phyloP scores from a whole-genome alignment of 1,140 invertebrate species.

The Monochamus saltuarius region DNA sequence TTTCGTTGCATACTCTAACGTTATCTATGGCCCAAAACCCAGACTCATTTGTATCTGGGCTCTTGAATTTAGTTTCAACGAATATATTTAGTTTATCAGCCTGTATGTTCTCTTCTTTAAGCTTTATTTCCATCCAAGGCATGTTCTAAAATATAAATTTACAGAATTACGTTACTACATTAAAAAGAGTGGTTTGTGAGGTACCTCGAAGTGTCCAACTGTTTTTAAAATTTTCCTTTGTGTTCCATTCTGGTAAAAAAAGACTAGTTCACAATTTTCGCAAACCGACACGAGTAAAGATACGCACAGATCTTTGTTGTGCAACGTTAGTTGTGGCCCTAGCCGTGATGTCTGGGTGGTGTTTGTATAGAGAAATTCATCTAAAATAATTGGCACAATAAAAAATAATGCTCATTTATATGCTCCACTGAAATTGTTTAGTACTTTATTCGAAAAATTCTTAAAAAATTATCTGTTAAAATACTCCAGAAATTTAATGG shows the following conservation, averaged over 20 bases:
- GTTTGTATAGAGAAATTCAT: constrained; percentile 37
- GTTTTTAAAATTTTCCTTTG: constrained; percentile 26
- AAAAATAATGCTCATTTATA: no score
- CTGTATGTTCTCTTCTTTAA: constrained; percentile 35
- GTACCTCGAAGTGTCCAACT: constrained; percentile 20
- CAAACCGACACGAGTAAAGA: constrained; percentile 33
- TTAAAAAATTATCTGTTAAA: no score
- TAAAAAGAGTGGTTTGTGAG: no score
- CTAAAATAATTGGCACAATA: constrained; percentile 21
- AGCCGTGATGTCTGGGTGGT: constrained; percentile 30
- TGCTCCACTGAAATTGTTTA: no score
- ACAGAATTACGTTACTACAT: no score
- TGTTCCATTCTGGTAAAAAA: constrained; percentile 28
- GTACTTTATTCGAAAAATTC: no score
- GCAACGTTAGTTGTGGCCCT: constrained; percentile 26
- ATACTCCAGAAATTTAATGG: no score
- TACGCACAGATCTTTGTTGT: constrained; percentile 34
- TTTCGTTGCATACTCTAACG: constrained; percentile 38
- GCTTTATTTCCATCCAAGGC: constrained; percentile 31
- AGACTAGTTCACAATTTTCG: constrained; percentile 28
- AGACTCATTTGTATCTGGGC: constrained; percentile 2
- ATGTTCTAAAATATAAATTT: constrained; percentile 23
- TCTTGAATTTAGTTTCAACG: constrained; percentile 32
- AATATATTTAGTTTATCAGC: constrained; percentile 30
- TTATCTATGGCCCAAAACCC: constrained; percentile 39